Evolutionary conservation across 2,113 vertebrate genomes (phyloP), one percentile per base, ranked within the genome.

Genomic region (Micromys minutus): DNA sequence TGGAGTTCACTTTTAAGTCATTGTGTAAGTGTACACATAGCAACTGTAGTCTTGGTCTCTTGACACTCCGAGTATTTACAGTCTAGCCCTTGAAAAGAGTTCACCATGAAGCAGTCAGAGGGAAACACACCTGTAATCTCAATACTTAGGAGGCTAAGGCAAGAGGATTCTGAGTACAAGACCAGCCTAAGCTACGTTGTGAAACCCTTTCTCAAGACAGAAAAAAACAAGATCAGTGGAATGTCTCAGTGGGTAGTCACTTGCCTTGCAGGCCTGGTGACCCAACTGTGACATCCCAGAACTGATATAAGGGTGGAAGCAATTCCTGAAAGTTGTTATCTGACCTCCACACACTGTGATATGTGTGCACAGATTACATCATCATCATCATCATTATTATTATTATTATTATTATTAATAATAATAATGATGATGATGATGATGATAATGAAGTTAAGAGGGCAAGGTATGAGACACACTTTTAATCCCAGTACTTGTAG

Each of bases 31-130:
- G 21, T 81, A 1, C 57, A 9, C 42, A 36, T 39, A 10, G 19
- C 29, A 34, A 15, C 12, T 13, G 77, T 39, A 24, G 7, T 61
- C 71, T 85, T 75, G 31, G 39, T 36, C 34, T 92, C 71, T 81
- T 86, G 55, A 24, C 9, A 13, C n/a, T 84, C 79, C 22, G 16
- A 4, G 0, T 72, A 42, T 87, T 76, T 76, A 39, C 29, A n/a
- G 7, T 36, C 16, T 52, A 29, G 59, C 36, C 67, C 57, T 79
- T 65, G 1, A 69, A 59, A 13, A 47, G 80, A 57, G 12, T 47
- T 74, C 21, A 0, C 31, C 26, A 9, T 0, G 0, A 57, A 34
- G 45, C 80, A 6, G 74, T 5, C 22, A 7, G 3, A 11, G 10
- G 39, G 29, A 67, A 1, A 1, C 24, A 22, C 16, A 55, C 61